Base-by-base conservation (phyloP, 2,888 invertebrate genomes). In the Desoria tigrina region DNA sequence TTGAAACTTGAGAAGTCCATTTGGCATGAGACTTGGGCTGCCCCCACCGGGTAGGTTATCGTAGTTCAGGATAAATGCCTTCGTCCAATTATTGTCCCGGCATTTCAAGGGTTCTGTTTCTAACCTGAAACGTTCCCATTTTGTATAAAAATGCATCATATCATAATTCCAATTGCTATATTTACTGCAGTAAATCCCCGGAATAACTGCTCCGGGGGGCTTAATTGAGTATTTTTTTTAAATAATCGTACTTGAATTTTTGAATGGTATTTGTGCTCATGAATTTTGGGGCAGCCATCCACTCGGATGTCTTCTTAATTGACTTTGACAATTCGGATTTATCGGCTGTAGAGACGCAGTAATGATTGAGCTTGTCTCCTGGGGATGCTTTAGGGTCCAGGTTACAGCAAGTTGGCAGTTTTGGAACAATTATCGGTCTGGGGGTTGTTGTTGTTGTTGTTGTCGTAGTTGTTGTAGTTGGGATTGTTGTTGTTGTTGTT, bases 231-330 rank as follows among this genome's bases (percentile, higher is more conserved):
- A n/a, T n/a, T n/a, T n/a, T n/a, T n/a, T n/a, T n/a, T n/a, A n/a
- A n/a, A n/a, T n/a, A n/a, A n/a, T 32, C 4, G 42, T 61, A 66
- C 66, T 55, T 63, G 39, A 68, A 71, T 24, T 68, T 65, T 21
- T 63, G 51, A 2, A 57, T 58, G 27, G 65, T 63, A 42, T 65
- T 63, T 2, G 63, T 37, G 28, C 18, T 26, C 58, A 68, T 71
- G 28, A 68, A 71, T 39, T 65, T 71, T 1, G 71, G 68, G 18
- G 71, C 63, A 26, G 71, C 65, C 54, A 58, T 63, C 71, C 71
- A 70, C n/a, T 55, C 55, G 2, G 55, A 11, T 6, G 23, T 4
- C 21, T 23, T n/a, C 14, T 7, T 6, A 6, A 16, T 28, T 4
- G 26, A 18, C 7, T 27, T 55, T 55, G 32, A 28, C 7, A 23